Base-by-base conservation (phyloP, 1,140 invertebrate genomes). In the Oncopodura yosiiana region DNA sequence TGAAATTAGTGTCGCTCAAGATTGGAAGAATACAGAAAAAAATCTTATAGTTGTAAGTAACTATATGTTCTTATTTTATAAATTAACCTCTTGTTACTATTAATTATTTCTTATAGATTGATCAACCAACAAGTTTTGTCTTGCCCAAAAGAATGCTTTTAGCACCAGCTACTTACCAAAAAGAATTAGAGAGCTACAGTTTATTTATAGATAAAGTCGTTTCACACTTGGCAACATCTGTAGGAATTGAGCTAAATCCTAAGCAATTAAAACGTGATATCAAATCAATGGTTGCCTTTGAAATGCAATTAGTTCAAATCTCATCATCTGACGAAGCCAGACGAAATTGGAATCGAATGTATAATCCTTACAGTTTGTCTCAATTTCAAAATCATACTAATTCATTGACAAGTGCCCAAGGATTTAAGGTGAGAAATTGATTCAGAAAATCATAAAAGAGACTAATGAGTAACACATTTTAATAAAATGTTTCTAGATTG, bases 61-160 rank as follows among this genome's bases (percentile, higher is more conserved):
- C n/a, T n/a, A n/a, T n/a, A n/a, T n/a, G n/a, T n/a, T n/a, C n/a
- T n/a, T n/a, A n/a, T n/a, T n/a, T n/a, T n/a, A n/a, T n/a, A n/a
- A n/a, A n/a, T n/a, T n/a, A n/a, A n/a, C n/a, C n/a, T 34, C n/a
- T 37, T 48, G 50, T 43, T 56, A 23, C 27, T 26, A 27, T 44
- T 54, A 39, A 24, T n/a, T 27, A 42, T n/a, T 29, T 18, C 19
- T 58, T 63, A 21, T 65, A 83, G 80, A 78, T 93, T 60, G 88
- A 94, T 74, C 87, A 93, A 71, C 84, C 85, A 0, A 80, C 78
- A n/a, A n/a, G n/a, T n/a, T 74, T 94, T 59, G 87, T 87, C 19
- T 73, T 93, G 56, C 87, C 88, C 12, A 75, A 84, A 46, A 87
- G 91, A 64, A 92, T 93, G 67, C 93, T 84, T 69, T 72, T 91